These are phyloP conservation scores for Mystacornis crossleyi DNA, from an alignment of 2,113 vertebrate species.

Conservation along the genomic window DNA sequence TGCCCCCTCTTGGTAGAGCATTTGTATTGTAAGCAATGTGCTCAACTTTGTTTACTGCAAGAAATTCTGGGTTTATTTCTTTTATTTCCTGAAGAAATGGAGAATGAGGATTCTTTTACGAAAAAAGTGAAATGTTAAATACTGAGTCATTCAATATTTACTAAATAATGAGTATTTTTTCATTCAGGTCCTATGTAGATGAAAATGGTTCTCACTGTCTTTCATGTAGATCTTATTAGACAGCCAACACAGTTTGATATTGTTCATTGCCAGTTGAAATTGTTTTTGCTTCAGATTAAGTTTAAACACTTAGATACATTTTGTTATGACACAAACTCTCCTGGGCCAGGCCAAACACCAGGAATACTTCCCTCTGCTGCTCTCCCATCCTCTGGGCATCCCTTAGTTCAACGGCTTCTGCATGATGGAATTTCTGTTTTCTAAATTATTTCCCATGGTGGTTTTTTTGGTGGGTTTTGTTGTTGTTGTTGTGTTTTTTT, in stretches of 20 bases:
- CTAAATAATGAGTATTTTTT: background rate
- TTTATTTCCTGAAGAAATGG: background rate
- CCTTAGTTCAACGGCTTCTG: background rate
- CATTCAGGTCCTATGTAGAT: background rate
- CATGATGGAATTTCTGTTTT: background rate
- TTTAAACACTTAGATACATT: background rate
- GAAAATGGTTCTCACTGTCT: background rate
- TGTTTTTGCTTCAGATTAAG: background rate
- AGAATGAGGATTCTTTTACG: background rate
- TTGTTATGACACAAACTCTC: background rate
- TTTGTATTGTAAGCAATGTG: background rate
- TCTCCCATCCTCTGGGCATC: background rate
- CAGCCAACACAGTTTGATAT: background rate
- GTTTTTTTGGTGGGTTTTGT: background rate
- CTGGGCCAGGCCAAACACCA: background rate
- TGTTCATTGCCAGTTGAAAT: background rate
- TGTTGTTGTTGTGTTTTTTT: too few relatives aligned
- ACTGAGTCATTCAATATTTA: background rate
- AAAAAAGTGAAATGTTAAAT: background rate
- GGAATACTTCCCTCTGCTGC: background rate
- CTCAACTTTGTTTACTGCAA: background rate
- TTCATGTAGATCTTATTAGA: background rate
- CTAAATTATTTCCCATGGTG: background rate
- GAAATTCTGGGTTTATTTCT: background rate
- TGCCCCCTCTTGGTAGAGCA: constrained; percentile 50